phyloP scores from a whole-genome alignment of 2,888 invertebrate species.

The Ecliptopera silaceata region DNA sequence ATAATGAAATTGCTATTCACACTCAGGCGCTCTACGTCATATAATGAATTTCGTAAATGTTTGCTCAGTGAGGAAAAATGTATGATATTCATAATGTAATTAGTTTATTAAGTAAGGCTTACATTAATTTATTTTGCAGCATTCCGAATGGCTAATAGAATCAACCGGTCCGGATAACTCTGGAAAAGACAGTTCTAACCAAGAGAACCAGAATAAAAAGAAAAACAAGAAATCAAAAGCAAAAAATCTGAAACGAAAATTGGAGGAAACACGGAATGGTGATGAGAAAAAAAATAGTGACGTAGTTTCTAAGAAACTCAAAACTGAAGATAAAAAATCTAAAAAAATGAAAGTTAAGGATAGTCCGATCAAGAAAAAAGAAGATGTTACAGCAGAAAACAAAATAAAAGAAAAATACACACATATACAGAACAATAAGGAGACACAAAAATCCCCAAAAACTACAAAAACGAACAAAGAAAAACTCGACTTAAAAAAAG shows the following conservation, averaged over 20 bases:
- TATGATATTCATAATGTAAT: no score
- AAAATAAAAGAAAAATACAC: slow-evolving; percentile 22
- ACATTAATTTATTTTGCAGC: slow-evolving; percentile 42
- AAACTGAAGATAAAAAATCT: slow-evolving; percentile 24
- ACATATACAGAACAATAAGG: slow-evolving; percentile 2
- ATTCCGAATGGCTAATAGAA: slow-evolving; percentile 61
- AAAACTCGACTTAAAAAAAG: slow-evolving; percentile 12
- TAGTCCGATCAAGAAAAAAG: slow-evolving; percentile 33
- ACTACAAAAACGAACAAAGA: slow-evolving; percentile 12
- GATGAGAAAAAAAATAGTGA: slow-evolving; percentile 31
- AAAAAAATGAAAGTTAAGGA: slow-evolving; percentile 32
- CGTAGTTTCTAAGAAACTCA: slow-evolving; percentile 29
- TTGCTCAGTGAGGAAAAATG: no score
- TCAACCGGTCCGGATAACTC: slow-evolving; percentile 44
- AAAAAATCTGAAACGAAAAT: slow-evolving; percentile 39
- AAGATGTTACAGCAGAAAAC: slow-evolving; percentile 11
- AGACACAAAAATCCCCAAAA: slow-evolving; percentile 7
- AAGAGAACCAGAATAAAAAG: slow-evolving; percentile 55
- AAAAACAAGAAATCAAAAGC: slow-evolving; percentile 27
- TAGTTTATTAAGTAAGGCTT: no score
- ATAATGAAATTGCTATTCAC: no score
- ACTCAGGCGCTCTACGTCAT: no score
- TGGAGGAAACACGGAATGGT: slow-evolving; percentile 1
- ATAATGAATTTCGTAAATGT: no score
- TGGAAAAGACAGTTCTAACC: slow-evolving; percentile 48